Evolutionary conservation across 2,888 invertebrate species (phyloP).

Genomic region (Drosophila mulleri): DNA sequence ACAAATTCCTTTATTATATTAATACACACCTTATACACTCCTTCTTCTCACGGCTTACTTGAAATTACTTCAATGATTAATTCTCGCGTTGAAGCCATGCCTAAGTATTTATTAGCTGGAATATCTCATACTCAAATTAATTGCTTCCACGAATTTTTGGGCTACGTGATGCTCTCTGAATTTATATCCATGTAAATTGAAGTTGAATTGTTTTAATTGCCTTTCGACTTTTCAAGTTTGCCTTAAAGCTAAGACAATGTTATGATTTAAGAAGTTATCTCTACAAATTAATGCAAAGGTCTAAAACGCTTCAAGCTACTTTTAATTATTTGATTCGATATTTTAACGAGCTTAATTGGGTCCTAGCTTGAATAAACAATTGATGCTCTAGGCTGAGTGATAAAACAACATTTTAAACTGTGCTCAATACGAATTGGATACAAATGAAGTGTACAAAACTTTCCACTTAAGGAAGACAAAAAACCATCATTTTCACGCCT

Average conservation of each 20-base stretch:
- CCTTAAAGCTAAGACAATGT: not conserved
- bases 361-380: not conserved
- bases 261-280: not conserved
- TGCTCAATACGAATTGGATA: not conserved
- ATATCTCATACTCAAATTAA: not conserved
- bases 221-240: not conserved
- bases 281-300: not conserved
- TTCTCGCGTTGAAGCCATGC: too few relatives aligned
- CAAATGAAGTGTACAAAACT: slow-evolving; percentile 17
- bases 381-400: not conserved
- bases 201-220: not conserved
- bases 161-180: not conserved
- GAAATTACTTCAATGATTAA: not conserved
- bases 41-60: too few relatives aligned
- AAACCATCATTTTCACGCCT: slow-evolving; percentile 28
- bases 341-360: not conserved
- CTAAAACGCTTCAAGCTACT: not conserved
- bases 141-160: not conserved
- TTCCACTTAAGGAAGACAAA: slow-evolving; percentile 1
- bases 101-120: not conserved
- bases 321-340: not conserved
- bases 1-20: too few relatives aligned
- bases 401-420: not conserved
- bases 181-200: not conserved
- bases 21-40: too few relatives aligned